Evolutionary conservation across 1,140 invertebrate genomes (phyloP).

Genomic region (Bactericera cockerelli): DNA sequence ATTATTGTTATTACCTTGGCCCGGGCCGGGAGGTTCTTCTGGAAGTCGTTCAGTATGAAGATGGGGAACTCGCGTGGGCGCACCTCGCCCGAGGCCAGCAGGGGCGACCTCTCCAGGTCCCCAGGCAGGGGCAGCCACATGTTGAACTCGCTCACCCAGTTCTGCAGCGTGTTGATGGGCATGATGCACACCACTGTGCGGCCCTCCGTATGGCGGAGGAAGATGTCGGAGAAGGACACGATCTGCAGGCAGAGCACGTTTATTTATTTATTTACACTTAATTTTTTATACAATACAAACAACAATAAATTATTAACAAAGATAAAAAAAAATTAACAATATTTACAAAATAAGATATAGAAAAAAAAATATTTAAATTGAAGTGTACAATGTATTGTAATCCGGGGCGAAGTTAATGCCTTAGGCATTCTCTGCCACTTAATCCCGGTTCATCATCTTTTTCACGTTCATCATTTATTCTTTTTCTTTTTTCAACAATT

Average conservation of each 20-base stretch:
- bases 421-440: no score
- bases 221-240: conserved; percentile 90
- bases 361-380: no score
- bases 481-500: no score
- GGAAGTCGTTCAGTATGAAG: conserved; percentile 82
- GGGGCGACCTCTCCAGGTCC: conserved; percentile 28
- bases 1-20: conserved; percentile 44
- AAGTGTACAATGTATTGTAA: no score
- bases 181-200: conserved; percentile 89
- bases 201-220: conserved; percentile 75
- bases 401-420: no score
- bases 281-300: no score
- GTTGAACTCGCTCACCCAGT: conserved; percentile 96
- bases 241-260: conserved; percentile 37
- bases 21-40: conserved; percentile 75
- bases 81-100: conserved; percentile 41
- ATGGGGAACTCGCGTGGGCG: conserved; percentile 67
- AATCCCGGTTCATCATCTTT: no score
- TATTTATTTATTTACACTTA: no score
- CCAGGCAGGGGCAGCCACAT: conserved; percentile 68
- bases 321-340: no score
- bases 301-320: no score
- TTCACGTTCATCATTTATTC: no score
- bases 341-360: no score
- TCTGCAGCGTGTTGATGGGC: conserved; percentile 97